These are phyloP conservation scores for Takifugu ocellatus DNA, from an alignment of 2,797 vertebrate genomes.

Conservation along the genomic window DNA sequence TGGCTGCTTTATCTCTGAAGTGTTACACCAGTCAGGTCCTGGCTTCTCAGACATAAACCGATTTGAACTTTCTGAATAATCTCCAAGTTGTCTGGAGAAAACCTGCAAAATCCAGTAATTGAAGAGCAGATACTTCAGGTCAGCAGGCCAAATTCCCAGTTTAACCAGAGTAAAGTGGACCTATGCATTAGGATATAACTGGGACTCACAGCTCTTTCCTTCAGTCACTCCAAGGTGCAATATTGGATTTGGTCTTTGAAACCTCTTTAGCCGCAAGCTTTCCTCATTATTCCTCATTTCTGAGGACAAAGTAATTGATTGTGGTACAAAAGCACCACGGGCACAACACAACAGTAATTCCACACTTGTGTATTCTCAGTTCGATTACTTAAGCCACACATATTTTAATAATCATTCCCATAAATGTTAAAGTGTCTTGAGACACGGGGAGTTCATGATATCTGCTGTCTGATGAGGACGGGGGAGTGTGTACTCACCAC, in stretches of 20 bases:
- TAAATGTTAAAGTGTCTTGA: slow-evolving; percentile 46
- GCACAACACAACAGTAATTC: slow-evolving; percentile 66
- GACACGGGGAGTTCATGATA: slow-evolving; percentile 53
- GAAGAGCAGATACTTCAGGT: slow-evolving; percentile 5
- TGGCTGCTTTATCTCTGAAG: too few species aligned
- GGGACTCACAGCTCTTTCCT: slow-evolving; percentile 52
- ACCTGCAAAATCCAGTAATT: too few species aligned
- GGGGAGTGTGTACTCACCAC: slow-evolving; percentile 39
- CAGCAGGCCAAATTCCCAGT: slow-evolving; percentile 1
- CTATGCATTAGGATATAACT: slow-evolving; percentile 47
- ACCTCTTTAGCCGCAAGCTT: slow-evolving; percentile 59
- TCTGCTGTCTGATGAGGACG: slow-evolving; percentile 49
- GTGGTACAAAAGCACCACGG: slow-evolving; percentile 54
- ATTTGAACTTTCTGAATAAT: too few species aligned
- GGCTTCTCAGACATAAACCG: too few species aligned
- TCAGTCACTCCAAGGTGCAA: slow-evolving; percentile 51
- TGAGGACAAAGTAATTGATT: slow-evolving; percentile 68
- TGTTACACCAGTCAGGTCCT: too few species aligned
- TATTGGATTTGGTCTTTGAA: slow-evolving; percentile 60
- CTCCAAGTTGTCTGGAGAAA: too few species aligned
- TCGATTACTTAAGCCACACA: slow-evolving; percentile 35
- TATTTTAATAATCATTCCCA: slow-evolving; percentile 48
- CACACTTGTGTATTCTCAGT: slow-evolving; percentile 53
- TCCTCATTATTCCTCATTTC: slow-evolving; percentile 66
- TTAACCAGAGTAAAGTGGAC: neutral